A percentile compares a stretch with the other conserved stretches of the same genome.
These are phyloP conservation scores for Cepaea hortensis DNA, from an alignment of 2,888 invertebrate species.

Conservation along the genomic window DNA sequence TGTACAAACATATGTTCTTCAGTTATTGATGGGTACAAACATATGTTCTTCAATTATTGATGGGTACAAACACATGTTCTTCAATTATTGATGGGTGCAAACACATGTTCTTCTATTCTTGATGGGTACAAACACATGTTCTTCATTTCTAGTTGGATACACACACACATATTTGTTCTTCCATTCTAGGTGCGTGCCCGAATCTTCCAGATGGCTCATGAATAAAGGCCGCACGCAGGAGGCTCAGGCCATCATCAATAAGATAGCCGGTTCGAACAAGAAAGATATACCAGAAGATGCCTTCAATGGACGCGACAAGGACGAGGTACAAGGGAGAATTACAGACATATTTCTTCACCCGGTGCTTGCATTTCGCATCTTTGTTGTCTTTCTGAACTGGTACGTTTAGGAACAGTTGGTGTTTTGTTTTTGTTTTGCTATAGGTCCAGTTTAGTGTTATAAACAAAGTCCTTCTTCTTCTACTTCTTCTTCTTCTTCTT, in stretches of 20 bases:
- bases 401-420: neutral
- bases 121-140: too few relatives aligned
- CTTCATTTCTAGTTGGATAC: too few relatives aligned
- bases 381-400: slow-evolving; percentile 48
- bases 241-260: slow-evolving; percentile 38
- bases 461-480: slow-evolving; percentile 55
- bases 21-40: too few relatives aligned
- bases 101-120: too few relatives aligned
- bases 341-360: slow-evolving; percentile 30
- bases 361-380: slow-evolving; percentile 25
- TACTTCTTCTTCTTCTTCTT: neutral
- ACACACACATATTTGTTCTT: neutral
- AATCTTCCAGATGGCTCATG: slow-evolving; percentile 51
- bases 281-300: slow-evolving; percentile 36
- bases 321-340: slow-evolving; percentile 35
- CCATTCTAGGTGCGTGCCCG: slow-evolving; percentile 43
- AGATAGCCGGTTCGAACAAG: slow-evolving; percentile 42
- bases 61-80: too few relatives aligned
- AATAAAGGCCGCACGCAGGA: slow-evolving; percentile 40
- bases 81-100: too few relatives aligned
- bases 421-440: neutral
- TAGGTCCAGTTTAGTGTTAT: neutral
- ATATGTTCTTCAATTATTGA: too few relatives aligned
- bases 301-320: slow-evolving; percentile 59
- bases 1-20: too few relatives aligned